Percentiles rank a stretch among this genome's conserved stretches.
Evolutionary conservation across 35 echinoderm and acorn worm genomes (phyloP).

Genomic region (Heliocidaris tuberculata): DNA sequence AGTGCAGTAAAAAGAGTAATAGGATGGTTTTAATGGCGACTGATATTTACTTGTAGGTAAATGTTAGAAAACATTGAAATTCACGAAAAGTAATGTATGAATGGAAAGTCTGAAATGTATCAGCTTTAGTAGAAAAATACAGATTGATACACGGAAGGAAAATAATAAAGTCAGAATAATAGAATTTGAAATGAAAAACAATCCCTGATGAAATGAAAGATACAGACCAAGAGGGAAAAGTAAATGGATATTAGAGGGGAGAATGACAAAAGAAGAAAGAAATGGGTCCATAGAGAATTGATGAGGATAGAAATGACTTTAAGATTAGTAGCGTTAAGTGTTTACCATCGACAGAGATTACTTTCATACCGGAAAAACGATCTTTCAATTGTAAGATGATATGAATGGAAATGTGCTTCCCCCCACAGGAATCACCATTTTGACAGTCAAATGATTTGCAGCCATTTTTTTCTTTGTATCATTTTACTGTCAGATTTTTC

Average conservation of each 20-base stretch:
- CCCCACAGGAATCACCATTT: background rate
- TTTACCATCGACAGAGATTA: background rate
- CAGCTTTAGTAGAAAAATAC: background rate
- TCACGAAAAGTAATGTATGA: background rate
- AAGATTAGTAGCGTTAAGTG: background rate
- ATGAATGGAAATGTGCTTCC: background rate
- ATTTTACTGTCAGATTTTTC: background rate
- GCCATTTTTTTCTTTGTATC: background rate
- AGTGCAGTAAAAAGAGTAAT: background rate
- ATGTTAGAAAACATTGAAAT: background rate
- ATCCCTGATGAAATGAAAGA: background rate
- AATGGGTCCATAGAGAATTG: background rate
- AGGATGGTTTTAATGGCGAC: too few relatives aligned
- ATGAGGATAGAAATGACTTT: background rate
- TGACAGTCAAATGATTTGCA: background rate
- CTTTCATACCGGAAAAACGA: background rate
- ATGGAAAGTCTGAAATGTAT: background rate
- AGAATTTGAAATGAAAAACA: background rate
- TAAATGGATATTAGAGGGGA: background rate
- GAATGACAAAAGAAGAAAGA: background rate
- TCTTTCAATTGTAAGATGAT: background rate
- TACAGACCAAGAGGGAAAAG: background rate
- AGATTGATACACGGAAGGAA: background rate
- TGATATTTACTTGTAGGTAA: background rate
- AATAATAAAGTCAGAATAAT: background rate